Conservation (phyloP, 2,113 vertebrate genomes). For the Serinus canaria region DNA sequence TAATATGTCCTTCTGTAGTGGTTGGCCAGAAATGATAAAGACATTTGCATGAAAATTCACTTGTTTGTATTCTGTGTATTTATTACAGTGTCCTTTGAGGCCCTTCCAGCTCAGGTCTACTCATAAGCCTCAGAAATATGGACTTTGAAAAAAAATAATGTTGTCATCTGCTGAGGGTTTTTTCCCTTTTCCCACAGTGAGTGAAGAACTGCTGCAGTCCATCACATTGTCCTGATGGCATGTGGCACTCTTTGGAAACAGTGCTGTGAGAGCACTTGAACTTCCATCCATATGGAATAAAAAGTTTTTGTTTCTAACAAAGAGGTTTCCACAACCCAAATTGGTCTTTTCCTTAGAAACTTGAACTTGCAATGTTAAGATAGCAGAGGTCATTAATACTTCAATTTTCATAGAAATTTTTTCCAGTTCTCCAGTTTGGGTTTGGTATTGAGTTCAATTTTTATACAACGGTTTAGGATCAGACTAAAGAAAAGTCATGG, state of each 20-base stretch:
- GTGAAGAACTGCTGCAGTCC: not conserved
- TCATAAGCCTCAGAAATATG: not conserved
- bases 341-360: not conserved
- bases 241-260: not conserved
- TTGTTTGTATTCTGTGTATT: not conserved
- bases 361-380: not conserved
- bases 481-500: slow-evolving; percentile 4
- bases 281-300: not conserved
- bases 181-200: not conserved
- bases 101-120: not conserved
- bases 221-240: not conserved
- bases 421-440: not conserved
- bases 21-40: not conserved
- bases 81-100: not conserved
- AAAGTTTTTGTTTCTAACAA: not conserved
- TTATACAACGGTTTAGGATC: not conserved
- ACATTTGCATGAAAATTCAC: not conserved
- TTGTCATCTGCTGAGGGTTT: not conserved
- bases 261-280: not conserved
- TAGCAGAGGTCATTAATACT: not conserved
- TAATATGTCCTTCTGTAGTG: not conserved
- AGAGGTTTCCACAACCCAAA: not conserved
- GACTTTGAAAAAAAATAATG: not conserved
- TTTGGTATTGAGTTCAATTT: not conserved
- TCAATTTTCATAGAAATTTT: not conserved